Percentiles rank a stretch among this genome's conserved stretches.
These are phyloP conservation scores for Anolis apletophallus DNA, from an alignment of 2,797 vertebrate genomes.

Conservation along the genomic window DNA sequence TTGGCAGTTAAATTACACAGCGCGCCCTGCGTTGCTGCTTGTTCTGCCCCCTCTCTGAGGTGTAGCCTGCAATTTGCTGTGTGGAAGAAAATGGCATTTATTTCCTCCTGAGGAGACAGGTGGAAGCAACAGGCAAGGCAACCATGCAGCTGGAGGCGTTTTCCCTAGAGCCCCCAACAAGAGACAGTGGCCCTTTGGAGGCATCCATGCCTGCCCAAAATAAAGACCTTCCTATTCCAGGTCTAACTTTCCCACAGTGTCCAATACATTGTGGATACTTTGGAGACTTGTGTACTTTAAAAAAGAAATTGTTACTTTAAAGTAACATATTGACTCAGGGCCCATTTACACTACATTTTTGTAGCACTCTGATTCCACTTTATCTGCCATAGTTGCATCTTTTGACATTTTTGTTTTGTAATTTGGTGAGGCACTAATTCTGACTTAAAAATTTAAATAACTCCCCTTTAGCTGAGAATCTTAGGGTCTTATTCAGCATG, in stretches of 20 bases:
- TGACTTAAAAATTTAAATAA: not conserved
- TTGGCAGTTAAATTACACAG: conserved; percentile 28
- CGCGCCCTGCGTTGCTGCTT: not conserved
- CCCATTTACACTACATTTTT: too few species aligned
- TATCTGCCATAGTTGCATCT: too few species aligned
- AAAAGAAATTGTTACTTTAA: too few species aligned
- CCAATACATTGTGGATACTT: not conserved
- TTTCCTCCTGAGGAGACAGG: not conserved
- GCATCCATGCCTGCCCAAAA: not conserved
- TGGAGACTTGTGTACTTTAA: too few species aligned
- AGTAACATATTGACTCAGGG: too few species aligned
- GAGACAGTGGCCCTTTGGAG: not conserved
- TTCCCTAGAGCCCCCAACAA: too few species aligned
- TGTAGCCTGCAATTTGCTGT: conserved; percentile 10
- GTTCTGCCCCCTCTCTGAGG: not conserved
- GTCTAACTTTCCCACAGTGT: not conserved
- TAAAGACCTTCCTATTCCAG: not conserved
- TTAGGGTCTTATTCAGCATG: too few species aligned
- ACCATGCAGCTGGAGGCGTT: not conserved
- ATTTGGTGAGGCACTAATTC: not conserved
- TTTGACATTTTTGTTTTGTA: too few species aligned
- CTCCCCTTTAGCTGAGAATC: too few species aligned
- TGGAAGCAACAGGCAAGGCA: not conserved
- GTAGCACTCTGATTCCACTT: too few species aligned
- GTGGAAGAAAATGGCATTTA: not conserved